Evolutionary conservation across 2,888 invertebrate species (phyloP).

Genomic region (Drosophila infuscata): DNA sequence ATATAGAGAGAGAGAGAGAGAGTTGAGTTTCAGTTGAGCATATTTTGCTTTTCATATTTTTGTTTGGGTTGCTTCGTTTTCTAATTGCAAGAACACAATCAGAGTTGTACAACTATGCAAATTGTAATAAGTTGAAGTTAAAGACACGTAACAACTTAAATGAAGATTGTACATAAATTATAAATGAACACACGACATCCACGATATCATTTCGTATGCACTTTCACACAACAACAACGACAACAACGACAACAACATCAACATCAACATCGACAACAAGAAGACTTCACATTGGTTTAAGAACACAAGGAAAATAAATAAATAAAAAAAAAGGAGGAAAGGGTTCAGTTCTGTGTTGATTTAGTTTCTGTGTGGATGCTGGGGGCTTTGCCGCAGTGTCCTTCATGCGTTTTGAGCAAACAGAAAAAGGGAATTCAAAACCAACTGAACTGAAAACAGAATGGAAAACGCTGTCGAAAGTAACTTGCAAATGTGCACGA

Average conservation of each 20-base stretch:
- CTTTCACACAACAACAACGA: conserved; percentile 39
- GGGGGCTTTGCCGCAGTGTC: conserved; percentile 58
- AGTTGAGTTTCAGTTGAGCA: conserved; percentile 57
- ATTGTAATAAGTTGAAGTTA: conserved; percentile 81
- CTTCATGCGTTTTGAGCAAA: conserved; percentile 66
- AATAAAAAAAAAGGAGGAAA: neutral
- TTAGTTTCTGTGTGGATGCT: conserved; percentile 19
- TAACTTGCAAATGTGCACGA: conserved; percentile 43
- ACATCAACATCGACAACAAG: conserved; percentile 35
- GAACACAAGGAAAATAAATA: conserved; percentile 9
- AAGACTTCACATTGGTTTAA: conserved; percentile 28
- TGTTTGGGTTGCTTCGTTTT: conserved; percentile 48
- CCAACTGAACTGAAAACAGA: conserved; percentile 9
- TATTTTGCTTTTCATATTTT: conserved; percentile 28
- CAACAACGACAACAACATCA: neutral
- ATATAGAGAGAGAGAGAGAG: neutral
- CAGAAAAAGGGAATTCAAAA: conserved; percentile 18
- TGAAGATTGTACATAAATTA: conserved; percentile 22
- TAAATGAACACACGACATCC: conserved; percentile 49
- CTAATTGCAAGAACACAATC: conserved; percentile 72
- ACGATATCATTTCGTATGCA: conserved; percentile 69
- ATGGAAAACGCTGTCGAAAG: conserved; percentile 18
- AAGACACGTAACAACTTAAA: conserved; percentile 53
- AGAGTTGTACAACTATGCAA: conserved; percentile 80
- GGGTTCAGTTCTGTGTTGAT: conserved; percentile 27